Evolutionary conservation across 2,888 invertebrate species (phyloP).

Genomic region (Agrilus cyanescens): DNA sequence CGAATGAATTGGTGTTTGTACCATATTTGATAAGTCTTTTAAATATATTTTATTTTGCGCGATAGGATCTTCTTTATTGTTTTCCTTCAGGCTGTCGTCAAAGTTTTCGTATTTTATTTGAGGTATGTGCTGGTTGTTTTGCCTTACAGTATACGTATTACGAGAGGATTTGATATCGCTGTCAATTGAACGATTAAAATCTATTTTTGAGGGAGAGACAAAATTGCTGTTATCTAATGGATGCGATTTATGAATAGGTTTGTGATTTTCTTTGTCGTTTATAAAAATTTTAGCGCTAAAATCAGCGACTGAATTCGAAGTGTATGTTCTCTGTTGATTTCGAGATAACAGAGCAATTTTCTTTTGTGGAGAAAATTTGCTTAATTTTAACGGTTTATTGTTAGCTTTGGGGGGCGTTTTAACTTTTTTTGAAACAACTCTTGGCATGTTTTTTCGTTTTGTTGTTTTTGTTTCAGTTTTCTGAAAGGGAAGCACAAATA

Average conservation of each 20-base stretch:
- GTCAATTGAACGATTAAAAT: too few relatives aligned
- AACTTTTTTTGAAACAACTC: slow-evolving; percentile 3
- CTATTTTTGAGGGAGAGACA: too few relatives aligned
- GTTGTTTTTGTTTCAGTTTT: not conserved
- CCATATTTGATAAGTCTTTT: too few relatives aligned
- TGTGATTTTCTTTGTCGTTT: slow-evolving; percentile 5
- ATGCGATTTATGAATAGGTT: not conserved
- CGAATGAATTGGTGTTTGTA: too few relatives aligned
- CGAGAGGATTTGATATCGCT: too few relatives aligned
- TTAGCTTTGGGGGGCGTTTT: slow-evolving; percentile 2
- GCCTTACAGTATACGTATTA: too few relatives aligned
- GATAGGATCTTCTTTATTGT: too few relatives aligned
- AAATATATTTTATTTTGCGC: too few relatives aligned
- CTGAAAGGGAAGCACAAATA: not conserved
- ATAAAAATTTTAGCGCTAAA: not conserved
- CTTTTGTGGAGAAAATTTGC: not conserved
- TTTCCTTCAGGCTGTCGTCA: slow-evolving; percentile 17
- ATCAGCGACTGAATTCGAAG: too few relatives aligned
- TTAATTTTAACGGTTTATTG: not conserved
- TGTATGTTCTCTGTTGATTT: not conserved
- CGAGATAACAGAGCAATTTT: not conserved
- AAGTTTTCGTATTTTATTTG: slow-evolving; percentile 10
- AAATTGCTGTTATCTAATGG: not conserved
- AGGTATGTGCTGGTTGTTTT: not conserved
- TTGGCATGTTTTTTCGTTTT: not conserved